Base-by-base conservation (phyloP, 2,888 invertebrate genomes). In the Cylloceria caligata region DNA sequence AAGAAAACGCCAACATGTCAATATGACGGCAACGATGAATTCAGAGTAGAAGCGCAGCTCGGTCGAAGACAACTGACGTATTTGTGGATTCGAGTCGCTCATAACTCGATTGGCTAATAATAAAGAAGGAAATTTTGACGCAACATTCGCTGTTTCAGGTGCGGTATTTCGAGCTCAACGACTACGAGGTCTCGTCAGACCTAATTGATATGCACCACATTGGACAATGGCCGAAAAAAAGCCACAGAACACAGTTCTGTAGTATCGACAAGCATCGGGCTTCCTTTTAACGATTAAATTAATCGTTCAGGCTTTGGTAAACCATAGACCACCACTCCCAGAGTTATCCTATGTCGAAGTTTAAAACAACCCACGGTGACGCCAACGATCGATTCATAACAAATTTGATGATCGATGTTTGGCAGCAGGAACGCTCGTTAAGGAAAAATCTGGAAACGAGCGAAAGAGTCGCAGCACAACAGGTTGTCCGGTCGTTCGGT, bases 101-200 rank as follows among this genome's bases (percentile, higher is more conserved):
- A n/a, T n/a, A n/a, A n/a, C n/a, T n/a, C n/a, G 30, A n/a, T 57
- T 30, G 30, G 55, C n/a, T 27, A 30, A 57, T 57, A 57, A 57
- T 30, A 57, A 30, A 57, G 55, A 30, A 57, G n/a, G 55, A 57
- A 30, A n/a, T 57, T 24, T 30, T 27, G 30, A 30, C 55, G 55
- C 30, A n/a, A 16, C 55, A 57, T 57, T 16, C 55, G 6, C n/a
- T n/a, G 55, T 57, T 57, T 57, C 30, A 5, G 30, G 30, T 30
- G 55, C 30, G n/a, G 5, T 30, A 52, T 21, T 0, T 27, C 27
- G 13, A 4, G n/a, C 13, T n/a, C n/a, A 16, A 30, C 30, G n/a
- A 27, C 27, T 27, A n/a, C n/a, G 55, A 57, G 30, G 30, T 7
- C 30, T 57, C 55, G 30, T 30, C 55, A 57, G 30, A n/a, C 30